Evolutionary conservation across 64 coral and sea anemone genomes (phyloP).

Genomic region (Dendronephthya gigantea): DNA sequence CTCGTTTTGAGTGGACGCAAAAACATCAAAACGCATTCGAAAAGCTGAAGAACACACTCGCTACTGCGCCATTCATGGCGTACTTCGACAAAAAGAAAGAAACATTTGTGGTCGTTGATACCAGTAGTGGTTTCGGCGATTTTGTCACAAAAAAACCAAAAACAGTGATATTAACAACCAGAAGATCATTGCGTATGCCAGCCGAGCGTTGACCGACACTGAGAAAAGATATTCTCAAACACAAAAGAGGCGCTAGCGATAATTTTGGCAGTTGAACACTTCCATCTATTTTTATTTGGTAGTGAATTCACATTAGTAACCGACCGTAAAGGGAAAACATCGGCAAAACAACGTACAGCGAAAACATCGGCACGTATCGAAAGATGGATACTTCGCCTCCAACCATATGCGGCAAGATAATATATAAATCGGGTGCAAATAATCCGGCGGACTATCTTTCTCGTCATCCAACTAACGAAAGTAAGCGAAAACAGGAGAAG

Average conservation of each 20-base stretch:
- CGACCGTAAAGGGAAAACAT: too few relatives aligned
- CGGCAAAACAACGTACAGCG: background rate
- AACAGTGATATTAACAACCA: background rate
- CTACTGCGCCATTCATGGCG: background rate
- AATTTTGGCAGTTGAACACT: background rate
- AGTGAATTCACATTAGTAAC: background rate
- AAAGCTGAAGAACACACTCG: background rate
- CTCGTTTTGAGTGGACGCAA: background rate
- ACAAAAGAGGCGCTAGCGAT: background rate
- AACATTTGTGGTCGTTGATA: background rate
- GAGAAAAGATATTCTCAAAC: background rate
- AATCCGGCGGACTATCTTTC: too few relatives aligned
- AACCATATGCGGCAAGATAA: too few relatives aligned
- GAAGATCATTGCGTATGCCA: slow-evolving; percentile 1
- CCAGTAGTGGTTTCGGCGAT: background rate
- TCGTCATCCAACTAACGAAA: too few relatives aligned
- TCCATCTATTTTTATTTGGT: background rate
- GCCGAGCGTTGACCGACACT: background rate
- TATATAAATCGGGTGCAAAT: too few relatives aligned
- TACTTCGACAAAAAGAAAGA: background rate
- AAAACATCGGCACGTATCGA: too few relatives aligned
- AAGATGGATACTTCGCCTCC: too few relatives aligned
- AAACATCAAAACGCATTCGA: background rate
- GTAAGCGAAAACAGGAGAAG: too few relatives aligned
- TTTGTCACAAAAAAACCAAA: background rate